These are phyloP conservation scores for Tyria jacobaeae DNA, from an alignment of 2,888 invertebrate genomes.

Conservation along the genomic window DNA sequence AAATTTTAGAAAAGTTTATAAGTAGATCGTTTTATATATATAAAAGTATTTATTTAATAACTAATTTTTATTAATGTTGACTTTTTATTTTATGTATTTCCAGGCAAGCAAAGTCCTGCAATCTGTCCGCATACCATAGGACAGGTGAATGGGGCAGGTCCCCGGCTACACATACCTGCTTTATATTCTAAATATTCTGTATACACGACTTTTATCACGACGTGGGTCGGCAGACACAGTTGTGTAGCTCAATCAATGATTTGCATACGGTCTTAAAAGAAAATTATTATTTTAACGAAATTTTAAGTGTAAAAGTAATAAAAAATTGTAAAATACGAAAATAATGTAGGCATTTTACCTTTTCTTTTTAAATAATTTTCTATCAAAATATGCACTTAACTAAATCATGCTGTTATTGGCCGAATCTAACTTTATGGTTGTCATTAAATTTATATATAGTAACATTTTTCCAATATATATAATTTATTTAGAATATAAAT, in stretches of 20 bases:
- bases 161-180: slow-evolving; percentile 23
- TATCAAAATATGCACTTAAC: no score
- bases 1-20: no score
- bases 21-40: no score
- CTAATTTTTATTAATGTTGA: neutral
- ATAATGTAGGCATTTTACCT: no score
- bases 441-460: no score
- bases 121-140: slow-evolving; percentile 91
- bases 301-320: neutral
- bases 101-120: slow-evolving; percentile 93
- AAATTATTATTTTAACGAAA: neutral
- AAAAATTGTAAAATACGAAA: slow-evolving; percentile 1
- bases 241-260: slow-evolving; percentile 10
- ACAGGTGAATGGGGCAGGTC: slow-evolving; percentile 55
- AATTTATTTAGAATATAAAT: no score
- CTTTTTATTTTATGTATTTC: slow-evolving; percentile 64
- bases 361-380: no score
- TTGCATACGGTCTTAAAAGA: neutral
- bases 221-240: slow-evolving; percentile 14
- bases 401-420: no score
- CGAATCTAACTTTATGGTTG: no score
- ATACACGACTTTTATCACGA: slow-evolving; percentile 15
- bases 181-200: slow-evolving; percentile 14
- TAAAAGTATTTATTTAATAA: no score
- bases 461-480: no score